Evolutionary conservation across 2,113 vertebrate genomes (phyloP).

Genomic region (Vidua macroura): DNA sequence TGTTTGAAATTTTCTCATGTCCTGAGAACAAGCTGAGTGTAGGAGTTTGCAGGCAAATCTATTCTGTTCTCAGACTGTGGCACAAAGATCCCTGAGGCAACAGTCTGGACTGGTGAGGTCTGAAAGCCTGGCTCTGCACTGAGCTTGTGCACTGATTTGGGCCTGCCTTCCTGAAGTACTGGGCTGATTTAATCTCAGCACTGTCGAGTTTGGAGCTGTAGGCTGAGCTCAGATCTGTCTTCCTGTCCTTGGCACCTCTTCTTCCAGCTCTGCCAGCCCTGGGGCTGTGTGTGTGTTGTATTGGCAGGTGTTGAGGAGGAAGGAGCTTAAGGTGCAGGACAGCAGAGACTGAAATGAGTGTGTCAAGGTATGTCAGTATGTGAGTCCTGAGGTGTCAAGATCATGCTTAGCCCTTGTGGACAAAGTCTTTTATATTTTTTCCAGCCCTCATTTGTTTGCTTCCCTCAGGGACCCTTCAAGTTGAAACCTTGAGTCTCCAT

Average conservation of each 20-base stretch:
- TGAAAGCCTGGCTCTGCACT: neutral
- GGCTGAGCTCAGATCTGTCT: neutral
- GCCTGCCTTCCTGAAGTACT: neutral
- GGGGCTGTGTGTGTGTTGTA: neutral
- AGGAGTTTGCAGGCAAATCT: neutral
- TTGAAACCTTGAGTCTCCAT: neutral
- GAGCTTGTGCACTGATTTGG: neutral
- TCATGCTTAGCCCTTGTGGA: neutral
- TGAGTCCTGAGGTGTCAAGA: neutral
- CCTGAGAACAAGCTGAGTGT: neutral
- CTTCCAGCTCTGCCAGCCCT: neutral
- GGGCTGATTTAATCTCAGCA: neutral
- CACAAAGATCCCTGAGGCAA: neutral
- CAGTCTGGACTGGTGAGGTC: neutral
- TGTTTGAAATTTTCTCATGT: neutral
- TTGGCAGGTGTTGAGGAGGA: neutral
- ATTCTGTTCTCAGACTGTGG: neutral
- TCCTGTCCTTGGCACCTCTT: neutral
- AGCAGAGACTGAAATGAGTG: neutral
- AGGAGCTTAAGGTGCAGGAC: neutral
- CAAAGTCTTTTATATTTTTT: neutral
- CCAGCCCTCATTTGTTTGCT: neutral
- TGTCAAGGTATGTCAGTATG: neutral
- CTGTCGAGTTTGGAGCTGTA: neutral
- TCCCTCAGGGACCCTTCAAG: neutral